These are phyloP conservation scores for Cremastobaeus sp. DNA, from an alignment of 2,888 invertebrate genomes.

Conservation along the genomic window DNA sequence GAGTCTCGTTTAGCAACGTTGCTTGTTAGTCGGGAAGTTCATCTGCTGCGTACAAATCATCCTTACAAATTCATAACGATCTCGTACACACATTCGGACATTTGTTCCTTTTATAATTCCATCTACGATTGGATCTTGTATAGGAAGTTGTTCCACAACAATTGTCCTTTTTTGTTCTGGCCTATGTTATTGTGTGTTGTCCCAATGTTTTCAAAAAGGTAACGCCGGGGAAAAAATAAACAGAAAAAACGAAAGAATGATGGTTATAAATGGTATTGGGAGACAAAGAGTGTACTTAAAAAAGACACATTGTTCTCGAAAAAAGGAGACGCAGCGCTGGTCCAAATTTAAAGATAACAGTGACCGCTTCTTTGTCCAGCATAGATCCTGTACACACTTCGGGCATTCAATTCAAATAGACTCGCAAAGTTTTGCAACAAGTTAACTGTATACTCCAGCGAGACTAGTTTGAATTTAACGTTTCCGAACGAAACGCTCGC, in stretches of 20 bases:
- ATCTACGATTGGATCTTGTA: too few species aligned
- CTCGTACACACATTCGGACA: too few species aligned
- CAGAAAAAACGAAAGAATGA: neutral
- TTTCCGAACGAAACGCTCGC: constrained; percentile 12
- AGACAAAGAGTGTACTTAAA: constrained; percentile 19
- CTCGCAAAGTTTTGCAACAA: constrained; percentile 39
- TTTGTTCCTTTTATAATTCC: constrained; percentile 2
- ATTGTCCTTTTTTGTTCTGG: neutral
- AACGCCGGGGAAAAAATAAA: neutral
- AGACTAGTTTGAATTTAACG: constrained; percentile 29
- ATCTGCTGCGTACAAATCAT: constrained; percentile 27
- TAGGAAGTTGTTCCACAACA: too few species aligned
- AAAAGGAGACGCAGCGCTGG: constrained; percentile 28
- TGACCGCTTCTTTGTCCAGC: constrained; percentile 28
- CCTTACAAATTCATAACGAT: too few species aligned
- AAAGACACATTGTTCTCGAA: constrained; percentile 24
- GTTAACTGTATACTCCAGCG: constrained; percentile 50
- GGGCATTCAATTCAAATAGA: constrained; percentile 55
- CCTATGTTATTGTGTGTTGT: too few species aligned
- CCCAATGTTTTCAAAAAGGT: neutral
- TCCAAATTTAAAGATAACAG: constrained; percentile 54
- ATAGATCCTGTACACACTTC: constrained; percentile 35
- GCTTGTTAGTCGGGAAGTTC: constrained; percentile 43
- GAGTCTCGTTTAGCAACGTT: constrained; percentile 46
- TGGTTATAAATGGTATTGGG: neutral